Evolutionary conservation across 2,113 vertebrate species (phyloP).

Genomic region (Archilochus colubris): DNA sequence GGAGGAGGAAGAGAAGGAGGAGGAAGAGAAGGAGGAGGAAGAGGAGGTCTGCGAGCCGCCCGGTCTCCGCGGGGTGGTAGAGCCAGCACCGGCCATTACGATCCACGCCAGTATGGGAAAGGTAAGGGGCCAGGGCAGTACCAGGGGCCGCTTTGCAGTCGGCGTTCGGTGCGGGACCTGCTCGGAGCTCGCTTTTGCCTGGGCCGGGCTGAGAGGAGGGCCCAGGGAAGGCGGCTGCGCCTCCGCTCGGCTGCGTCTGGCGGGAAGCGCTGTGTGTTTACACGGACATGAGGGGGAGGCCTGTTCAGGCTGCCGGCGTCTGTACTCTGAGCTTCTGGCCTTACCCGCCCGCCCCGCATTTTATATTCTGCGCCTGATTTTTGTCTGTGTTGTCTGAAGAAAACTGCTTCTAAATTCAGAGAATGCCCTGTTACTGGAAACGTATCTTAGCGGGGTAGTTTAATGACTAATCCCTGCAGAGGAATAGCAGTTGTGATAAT

Average conservation of each 20-base stretch:
- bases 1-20: background rate
- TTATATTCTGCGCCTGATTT: fast-evolving
- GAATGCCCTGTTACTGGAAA: background rate
- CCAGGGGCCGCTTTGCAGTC: background rate
- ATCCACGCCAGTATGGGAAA: slow-evolving; percentile 67
- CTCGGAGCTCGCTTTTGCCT: background rate
- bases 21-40: slow-evolving; percentile 26
- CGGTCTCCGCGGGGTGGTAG: background rate
- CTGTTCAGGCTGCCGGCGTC: background rate
- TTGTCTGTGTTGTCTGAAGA: too few relatives aligned
- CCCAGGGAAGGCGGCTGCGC: background rate
- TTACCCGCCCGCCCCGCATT: fast-evolving
- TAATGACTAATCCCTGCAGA: background rate
- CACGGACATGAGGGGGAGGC: background rate
- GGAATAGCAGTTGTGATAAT: background rate
- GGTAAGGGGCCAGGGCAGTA: slow-evolving; percentile 46
- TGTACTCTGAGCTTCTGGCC: background rate
- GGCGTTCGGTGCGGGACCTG: background rate
- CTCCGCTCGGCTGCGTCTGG: too few relatives aligned
- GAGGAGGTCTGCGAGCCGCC: slow-evolving; percentile 44
- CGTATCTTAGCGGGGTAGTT: fast-evolving
- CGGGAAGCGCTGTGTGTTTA: fast-evolving
- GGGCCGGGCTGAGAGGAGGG: too few relatives aligned
- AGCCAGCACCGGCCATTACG: slow-evolving; percentile 23
- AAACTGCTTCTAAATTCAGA: fast-evolving